Conservation (phyloP, 2,797 vertebrate species). For the Acrossocheilus wenchowensis region DNA sequence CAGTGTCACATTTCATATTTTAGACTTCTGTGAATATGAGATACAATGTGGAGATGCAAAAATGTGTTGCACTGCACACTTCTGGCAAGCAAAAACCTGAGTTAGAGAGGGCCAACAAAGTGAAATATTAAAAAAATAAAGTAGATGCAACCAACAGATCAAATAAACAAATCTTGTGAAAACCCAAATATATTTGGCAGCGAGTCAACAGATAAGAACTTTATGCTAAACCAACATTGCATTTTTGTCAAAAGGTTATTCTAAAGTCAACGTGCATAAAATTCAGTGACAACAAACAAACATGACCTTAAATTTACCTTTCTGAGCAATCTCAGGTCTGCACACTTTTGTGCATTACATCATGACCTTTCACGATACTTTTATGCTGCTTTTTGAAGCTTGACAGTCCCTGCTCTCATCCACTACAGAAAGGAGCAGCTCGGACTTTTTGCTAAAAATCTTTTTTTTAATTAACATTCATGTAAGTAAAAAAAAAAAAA, state of each 20-base stretch:
- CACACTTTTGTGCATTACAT: background rate
- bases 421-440: background rate
- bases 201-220: background rate
- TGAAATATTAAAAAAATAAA: background rate
- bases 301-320: conserved; percentile 27
- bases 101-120: background rate
- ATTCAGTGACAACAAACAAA: conserved; percentile 26
- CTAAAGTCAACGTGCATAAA: background rate
- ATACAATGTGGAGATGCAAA: background rate
- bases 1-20: conserved; percentile 24
- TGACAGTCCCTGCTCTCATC: background rate
- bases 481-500: no score
- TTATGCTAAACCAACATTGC: background rate
- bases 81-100: background rate
- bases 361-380: background rate
- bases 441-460: background rate
- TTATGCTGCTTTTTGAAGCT: background rate
- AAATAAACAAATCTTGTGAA: conserved; percentile 16
- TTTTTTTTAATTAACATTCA: no score
- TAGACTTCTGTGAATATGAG: conserved; percentile 9
- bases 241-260: conserved; percentile 6
- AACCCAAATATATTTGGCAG: background rate
- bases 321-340: background rate
- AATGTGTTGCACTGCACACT: background rate
- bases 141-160: conserved; percentile 11